These are phyloP conservation scores for Carduelis carduelis DNA, from an alignment of 2,797 vertebrate genomes.

Conservation along the genomic window DNA sequence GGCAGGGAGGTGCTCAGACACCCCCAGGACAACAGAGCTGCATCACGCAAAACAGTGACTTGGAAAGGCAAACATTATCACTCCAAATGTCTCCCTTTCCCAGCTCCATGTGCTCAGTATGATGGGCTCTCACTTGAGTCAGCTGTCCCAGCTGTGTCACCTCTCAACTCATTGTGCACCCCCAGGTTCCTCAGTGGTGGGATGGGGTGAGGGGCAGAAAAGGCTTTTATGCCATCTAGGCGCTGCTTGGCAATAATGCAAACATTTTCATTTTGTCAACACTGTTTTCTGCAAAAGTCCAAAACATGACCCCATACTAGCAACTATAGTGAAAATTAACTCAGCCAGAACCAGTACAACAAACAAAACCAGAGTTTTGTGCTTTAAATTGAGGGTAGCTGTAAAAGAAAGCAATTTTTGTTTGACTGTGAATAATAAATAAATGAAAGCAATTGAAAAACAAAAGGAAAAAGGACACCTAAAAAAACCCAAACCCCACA, in stretches of 20 bases:
- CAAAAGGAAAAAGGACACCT: neutral
- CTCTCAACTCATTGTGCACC: neutral
- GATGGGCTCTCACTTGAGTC: no score
- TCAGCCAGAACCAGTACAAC: neutral
- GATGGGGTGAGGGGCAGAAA: neutral
- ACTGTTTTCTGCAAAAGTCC: neutral
- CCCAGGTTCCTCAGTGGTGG: neutral
- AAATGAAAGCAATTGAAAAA: neutral
- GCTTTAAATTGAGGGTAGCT: neutral
- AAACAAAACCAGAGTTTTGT: neutral
- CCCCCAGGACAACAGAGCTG: neutral
- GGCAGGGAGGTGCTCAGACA: neutral
- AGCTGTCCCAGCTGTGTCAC: neutral
- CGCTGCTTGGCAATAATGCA: fast-evolving
- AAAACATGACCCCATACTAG: neutral
- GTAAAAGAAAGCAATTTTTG: neutral
- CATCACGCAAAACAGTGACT: neutral
- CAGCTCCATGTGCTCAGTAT: neutral
- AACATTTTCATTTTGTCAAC: neutral
- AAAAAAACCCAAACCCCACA: fast-evolving
- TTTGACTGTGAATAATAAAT: neutral
- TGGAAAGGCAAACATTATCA: neutral
- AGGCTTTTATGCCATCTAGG: fast-evolving
- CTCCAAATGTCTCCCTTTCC: neutral
- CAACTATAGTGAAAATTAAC: neutral